A percentile compares a stretch with the other conserved stretches of the same genome.
These are phyloP conservation scores for Patella depressa DNA, from an alignment of 2,888 invertebrate genomes.

Conservation along the genomic window DNA sequence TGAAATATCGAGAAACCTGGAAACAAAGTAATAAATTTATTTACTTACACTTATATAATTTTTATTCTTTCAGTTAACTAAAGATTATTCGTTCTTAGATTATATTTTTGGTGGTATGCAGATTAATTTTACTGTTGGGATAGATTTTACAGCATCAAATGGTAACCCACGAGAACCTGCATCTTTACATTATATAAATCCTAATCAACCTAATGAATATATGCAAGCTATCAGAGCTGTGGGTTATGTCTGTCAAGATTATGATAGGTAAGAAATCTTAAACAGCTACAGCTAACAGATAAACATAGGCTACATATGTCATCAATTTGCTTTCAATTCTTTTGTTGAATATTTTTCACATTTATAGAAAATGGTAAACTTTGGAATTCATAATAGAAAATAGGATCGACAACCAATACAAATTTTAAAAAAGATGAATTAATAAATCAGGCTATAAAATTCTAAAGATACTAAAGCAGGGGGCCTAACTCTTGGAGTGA, in stretches of 20 bases:
- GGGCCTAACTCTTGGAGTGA: no score
- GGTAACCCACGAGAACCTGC: constrained; percentile 58
- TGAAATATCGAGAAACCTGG: no score
- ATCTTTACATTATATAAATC: constrained; percentile 67
- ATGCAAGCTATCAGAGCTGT: constrained; percentile 66
- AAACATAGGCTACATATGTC: background rate
- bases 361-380: no score
- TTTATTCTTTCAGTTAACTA: constrained; percentile 46
- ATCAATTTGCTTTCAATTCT: background rate
- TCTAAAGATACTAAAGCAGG: no score
- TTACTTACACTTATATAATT: background rate
- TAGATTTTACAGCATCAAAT: constrained; percentile 70
- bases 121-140: constrained; percentile 68
- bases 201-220: constrained; percentile 66
- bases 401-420: no score
- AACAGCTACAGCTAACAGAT: background rate
- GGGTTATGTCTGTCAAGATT: constrained; percentile 67
- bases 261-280: constrained; percentile 61
- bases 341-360: background rate
- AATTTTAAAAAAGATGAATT: no score
- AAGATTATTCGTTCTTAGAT: constrained; percentile 65
- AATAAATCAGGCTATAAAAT: no score
- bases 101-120: constrained; percentile 70
- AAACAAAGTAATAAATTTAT: background rate
- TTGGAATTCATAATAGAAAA: no score